phyloP scores from a whole-genome alignment of 2,797 vertebrate genomes.

The Sebastes minor region DNA sequence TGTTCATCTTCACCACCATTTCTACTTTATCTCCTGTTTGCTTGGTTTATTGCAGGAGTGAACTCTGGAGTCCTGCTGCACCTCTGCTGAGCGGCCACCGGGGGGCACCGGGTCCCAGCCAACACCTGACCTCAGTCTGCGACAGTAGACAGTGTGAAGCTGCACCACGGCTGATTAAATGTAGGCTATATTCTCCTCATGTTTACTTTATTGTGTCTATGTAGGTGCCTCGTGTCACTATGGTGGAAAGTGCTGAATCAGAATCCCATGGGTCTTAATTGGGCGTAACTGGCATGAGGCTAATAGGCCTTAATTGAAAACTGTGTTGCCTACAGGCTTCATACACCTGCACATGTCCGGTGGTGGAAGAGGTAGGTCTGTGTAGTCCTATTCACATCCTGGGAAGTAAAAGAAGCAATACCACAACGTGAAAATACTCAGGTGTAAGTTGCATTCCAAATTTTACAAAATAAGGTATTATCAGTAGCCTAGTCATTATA shows the following conservation, averaged over 20 bases:
- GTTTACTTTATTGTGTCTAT: not conserved
- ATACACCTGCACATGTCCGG: not conserved
- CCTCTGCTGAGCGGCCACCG: not conserved
- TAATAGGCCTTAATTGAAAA: not conserved
- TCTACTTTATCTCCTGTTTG: not conserved
- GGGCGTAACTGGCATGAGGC: not conserved
- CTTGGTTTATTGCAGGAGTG: not conserved
- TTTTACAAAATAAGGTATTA: not conserved
- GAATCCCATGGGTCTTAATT: not conserved
- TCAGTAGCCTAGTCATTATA: not conserved
- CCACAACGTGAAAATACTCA: not conserved
- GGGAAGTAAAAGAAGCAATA: not conserved
- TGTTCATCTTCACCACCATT: not conserved
- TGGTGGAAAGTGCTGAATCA: not conserved
- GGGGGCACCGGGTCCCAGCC: constrained; percentile 11
- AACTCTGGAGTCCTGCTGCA: not conserved
- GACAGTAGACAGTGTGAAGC: not conserved
- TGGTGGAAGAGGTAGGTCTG: not conserved
- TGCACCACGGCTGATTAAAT: not conserved
- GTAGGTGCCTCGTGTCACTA: not conserved
- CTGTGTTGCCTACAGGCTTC: not conserved
- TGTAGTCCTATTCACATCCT: not conserved
- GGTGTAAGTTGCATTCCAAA: not conserved
- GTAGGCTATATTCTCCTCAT: not conserved
- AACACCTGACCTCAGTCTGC: not conserved